A percentile compares a stretch with the other conserved stretches of the same genome.
phyloP scores from a whole-genome alignment of 2,888 invertebrate species.

The Molanna angustata region DNA sequence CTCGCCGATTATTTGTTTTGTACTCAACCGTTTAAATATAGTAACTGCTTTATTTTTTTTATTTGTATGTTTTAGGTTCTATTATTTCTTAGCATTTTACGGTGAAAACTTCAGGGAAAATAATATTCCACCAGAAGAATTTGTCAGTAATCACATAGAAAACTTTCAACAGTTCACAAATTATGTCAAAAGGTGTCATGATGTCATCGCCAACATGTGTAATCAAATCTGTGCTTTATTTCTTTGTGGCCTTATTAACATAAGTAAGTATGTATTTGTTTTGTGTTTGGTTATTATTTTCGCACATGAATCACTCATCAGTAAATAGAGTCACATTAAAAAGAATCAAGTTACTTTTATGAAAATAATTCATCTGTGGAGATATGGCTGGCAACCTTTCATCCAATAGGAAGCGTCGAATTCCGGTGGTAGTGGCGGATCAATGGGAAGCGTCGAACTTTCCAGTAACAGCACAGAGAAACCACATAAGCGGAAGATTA shows the following conservation, averaged over 20 bases:
- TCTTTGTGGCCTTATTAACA: conserved; percentile 48
- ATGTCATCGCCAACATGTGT: conserved; percentile 68
- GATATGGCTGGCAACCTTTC: too few relatives aligned
- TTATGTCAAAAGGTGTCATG: conserved; percentile 67
- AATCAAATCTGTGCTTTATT: conserved; percentile 72
- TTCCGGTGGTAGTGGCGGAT: too few relatives aligned
- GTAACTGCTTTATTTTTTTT: too few relatives aligned
- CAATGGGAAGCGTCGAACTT: too few relatives aligned
- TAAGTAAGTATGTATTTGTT: conserved; percentile 44
- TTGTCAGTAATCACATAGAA: conserved; percentile 56
- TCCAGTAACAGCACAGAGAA: too few relatives aligned
- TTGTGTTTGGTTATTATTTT: too few relatives aligned
- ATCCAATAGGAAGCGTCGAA: too few relatives aligned
- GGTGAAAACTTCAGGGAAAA: conserved; percentile 58
- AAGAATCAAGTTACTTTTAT: not conserved
- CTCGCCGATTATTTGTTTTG: too few relatives aligned
- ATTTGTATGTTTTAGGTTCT: conserved; percentile 46
- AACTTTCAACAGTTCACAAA: conserved; percentile 63
- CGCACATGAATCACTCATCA: too few relatives aligned
- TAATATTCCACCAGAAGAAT: conserved; percentile 36
- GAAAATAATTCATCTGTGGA: not conserved
- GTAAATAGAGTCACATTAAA: too few relatives aligned
- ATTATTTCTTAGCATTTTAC: conserved; percentile 62
- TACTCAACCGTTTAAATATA: too few relatives aligned
- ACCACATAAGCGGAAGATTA: too few relatives aligned